A percentile compares a stretch with the other conserved stretches of the same genome.
Conservation (phyloP, 2,797 vertebrate species). For the Silurus aristotelis region DNA sequence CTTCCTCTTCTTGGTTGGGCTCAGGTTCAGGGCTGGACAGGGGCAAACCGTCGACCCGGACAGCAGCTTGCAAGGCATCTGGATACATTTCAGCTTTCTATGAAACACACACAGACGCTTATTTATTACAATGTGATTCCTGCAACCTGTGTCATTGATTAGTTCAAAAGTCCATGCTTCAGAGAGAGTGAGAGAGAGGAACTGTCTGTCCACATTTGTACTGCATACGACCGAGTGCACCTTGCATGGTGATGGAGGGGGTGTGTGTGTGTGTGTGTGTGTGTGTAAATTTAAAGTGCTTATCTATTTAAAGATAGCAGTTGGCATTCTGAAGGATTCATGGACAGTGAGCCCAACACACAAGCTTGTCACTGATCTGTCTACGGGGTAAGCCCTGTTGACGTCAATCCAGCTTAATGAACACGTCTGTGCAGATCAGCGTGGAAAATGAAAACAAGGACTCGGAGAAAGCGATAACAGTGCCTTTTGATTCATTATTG, state of each 20-base stretch:
- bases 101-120: constrained; percentile 35
- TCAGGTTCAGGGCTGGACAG: constrained; percentile 66
- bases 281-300: constrained; percentile 66
- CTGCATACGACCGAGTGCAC: constrained; percentile 52
- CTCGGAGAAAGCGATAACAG: constrained; percentile 31
- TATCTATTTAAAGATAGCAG: constrained; percentile 80
- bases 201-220: constrained; percentile 49
- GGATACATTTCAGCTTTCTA: constrained; percentile 69
- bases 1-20: constrained; percentile 66
- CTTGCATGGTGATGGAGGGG: constrained; percentile 54
- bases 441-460: constrained; percentile 45
- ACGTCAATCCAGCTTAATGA: constrained; percentile 59
- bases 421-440: constrained; percentile 45
- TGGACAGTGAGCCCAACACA: constrained; percentile 59
- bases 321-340: constrained; percentile 58
- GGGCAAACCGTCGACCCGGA: constrained; percentile 72
- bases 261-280: background rate
- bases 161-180: background rate
- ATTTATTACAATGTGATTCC: constrained; percentile 23
- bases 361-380: constrained; percentile 72
- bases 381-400: constrained; percentile 62
- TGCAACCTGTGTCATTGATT: constrained; percentile 1
- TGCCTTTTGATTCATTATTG: constrained; percentile 35
- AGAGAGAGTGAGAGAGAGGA: constrained; percentile 2
- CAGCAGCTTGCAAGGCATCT: constrained; percentile 71